These are phyloP conservation scores for Tichodroma muraria DNA, from an alignment of 2,113 vertebrate genomes.

Conservation along the genomic window DNA sequence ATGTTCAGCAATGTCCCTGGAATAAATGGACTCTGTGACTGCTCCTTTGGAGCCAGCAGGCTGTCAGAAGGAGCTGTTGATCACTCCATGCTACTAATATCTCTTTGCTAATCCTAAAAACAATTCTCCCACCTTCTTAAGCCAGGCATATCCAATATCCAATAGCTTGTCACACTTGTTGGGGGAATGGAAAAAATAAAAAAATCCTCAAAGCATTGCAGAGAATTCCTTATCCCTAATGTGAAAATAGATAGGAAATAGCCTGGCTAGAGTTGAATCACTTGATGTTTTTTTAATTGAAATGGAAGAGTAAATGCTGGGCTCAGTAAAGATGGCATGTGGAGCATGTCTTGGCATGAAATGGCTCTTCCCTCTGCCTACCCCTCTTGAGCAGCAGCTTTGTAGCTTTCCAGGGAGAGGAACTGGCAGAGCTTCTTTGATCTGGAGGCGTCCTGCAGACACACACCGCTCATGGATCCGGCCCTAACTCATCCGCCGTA, in stretches of 20 bases:
- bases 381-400: neutral
- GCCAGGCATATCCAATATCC: neutral
- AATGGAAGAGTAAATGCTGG: neutral
- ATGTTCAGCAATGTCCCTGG: neutral
- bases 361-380: neutral
- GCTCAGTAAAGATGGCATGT: neutral
- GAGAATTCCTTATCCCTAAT: conserved; percentile 16
- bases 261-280: conserved; percentile 43
- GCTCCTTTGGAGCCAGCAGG: neutral
- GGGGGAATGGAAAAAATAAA: neutral
- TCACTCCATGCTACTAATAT: neutral
- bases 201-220: conserved; percentile 24
- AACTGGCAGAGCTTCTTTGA: conserved; percentile 44
- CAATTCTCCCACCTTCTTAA: neutral
- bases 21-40: neutral
- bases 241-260: conserved; percentile 26
- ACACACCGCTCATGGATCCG: neutral
- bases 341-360: conserved; percentile 33
- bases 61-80: conserved; percentile 11
- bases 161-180: neutral
- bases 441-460: neutral
- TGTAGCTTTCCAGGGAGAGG: conserved; percentile 49
- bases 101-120: conserved; percentile 11
- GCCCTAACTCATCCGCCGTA: neutral
- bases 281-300: neutral